Evolutionary conservation across 2,797 vertebrate species (phyloP).

Genomic region (Garrulus glandarius): DNA sequence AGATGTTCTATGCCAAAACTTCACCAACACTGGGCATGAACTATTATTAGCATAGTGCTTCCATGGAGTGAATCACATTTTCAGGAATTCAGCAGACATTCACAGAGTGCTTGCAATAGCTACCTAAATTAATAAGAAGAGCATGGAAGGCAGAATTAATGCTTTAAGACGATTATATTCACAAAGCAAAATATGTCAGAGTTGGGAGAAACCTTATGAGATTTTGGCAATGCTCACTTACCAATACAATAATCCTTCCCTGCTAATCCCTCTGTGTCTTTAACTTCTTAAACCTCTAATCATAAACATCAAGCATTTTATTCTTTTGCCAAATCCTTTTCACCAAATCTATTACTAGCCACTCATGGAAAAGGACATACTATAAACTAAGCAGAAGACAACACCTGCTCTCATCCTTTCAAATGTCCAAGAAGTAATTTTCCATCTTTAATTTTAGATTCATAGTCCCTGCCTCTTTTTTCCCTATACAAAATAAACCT

Average conservation of each 20-base stretch:
- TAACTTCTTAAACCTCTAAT: slow-evolving; percentile 6
- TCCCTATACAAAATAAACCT: neutral
- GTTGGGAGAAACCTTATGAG: neutral
- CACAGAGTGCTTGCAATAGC: neutral
- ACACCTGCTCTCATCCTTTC: neutral
- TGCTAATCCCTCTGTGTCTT: slow-evolving; percentile 4
- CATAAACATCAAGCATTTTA: neutral
- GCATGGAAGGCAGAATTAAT: slow-evolving; percentile 34
- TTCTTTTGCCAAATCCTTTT: neutral
- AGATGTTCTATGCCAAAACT: slow-evolving; percentile 20
- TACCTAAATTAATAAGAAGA: slow-evolving; percentile 29
- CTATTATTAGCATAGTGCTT: slow-evolving; percentile 33
- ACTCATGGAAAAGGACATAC: neutral
- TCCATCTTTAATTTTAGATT: neutral
- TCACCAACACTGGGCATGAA: neutral
- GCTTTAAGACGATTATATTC: slow-evolving; percentile 29
- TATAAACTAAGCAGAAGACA: neutral
- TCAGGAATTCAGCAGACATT: neutral
- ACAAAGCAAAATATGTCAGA: slow-evolving; percentile 17
- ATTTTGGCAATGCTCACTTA: neutral
- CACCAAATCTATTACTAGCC: neutral
- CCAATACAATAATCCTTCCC: neutral
- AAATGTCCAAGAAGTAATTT: neutral
- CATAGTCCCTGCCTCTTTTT: neutral
- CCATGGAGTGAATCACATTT: neutral